Evolutionary conservation across 2,888 invertebrate species (phyloP).

Genomic region (Mimachlamys varia): DNA sequence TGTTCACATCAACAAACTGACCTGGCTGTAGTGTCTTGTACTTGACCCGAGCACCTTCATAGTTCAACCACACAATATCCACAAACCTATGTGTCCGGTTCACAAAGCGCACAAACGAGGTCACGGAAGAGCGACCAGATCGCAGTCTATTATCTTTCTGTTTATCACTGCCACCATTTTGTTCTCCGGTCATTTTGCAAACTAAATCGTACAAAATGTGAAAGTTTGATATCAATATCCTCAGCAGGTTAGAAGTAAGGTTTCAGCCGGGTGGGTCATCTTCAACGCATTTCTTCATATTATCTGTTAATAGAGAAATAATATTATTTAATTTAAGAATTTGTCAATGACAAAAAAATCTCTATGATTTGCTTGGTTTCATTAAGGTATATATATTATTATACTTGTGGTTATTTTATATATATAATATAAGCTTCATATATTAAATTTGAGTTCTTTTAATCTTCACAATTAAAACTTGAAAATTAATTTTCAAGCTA

Average conservation of each 20-base stretch:
- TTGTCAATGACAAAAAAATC: no score
- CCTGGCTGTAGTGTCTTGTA: constrained; percentile 85
- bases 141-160: not conserved
- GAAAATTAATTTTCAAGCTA: no score
- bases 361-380: no score
- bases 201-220: not conserved
- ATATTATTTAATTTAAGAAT: not conserved
- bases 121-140: constrained; percentile 61
- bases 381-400: no score
- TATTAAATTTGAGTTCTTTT: no score
- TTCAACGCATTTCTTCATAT: not conserved
- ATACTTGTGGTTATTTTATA: no score
- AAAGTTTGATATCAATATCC: not conserved
- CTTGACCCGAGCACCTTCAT: constrained; percentile 85
- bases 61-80: constrained; percentile 91
- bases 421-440: no score
- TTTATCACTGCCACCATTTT: not conserved
- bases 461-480: no score
- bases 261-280: not conserved
- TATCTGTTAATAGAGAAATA: not conserved
- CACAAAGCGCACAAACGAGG: constrained; percentile 85
- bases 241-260: not conserved
- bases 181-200: constrained; percentile 8
- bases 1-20: constrained; percentile 86
- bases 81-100: constrained; percentile 85